Base-by-base conservation (phyloP, 2,113 vertebrate species). In the Silurus asotus region DNA sequence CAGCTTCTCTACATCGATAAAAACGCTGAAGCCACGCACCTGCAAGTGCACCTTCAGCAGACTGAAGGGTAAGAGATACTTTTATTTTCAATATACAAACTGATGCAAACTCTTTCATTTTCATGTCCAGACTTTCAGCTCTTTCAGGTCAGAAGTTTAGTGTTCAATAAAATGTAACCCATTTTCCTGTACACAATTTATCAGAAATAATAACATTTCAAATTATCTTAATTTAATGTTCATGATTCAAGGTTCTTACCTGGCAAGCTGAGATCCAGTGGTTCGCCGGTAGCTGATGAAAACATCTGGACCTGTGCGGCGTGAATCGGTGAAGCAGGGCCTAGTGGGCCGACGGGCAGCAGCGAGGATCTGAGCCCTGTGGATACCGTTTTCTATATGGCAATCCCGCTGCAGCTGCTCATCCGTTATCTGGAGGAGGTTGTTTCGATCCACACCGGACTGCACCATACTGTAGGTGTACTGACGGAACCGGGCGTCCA, bases 1-100 rank as follows among this genome's bases (percentile, higher is more conserved):
- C 90, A 99, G 94, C 91, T 99, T 99, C 91, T 99, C 98, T 93
- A 99, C 98, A 0, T 99, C 98, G 0, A 99, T 98, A 93, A 99
- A 99, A 76, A 98, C 98, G 0, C 96, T 99, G 95, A 96, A 99
- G 56, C 98, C 98, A 0, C 96, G 95, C 19, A 99, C 93, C 93
- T 99, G 98, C 86, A 99, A 94, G 87, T 99, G 98, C 28, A 99
- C 98, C 93, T 99, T 99, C 89, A 99, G 92, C 83, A 99, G 96
- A 90, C 98, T 99, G 61, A 14, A 1, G 14, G 82, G 28, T 86
- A 79, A 84, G 11, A 61, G 53, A 14, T 58, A 49, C 55, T 86
- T 84, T 64, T 10, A 23, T 72, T 84, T 84, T 76, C 69, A 51
- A 45, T 86, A 79, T 59, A 82, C 17, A 45, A 55, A 67, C 8